Evolutionary conservation across 2,113 vertebrate species (phyloP), one percentile per base, ranked within the genome.

Genomic region (Murina feae): DNA sequence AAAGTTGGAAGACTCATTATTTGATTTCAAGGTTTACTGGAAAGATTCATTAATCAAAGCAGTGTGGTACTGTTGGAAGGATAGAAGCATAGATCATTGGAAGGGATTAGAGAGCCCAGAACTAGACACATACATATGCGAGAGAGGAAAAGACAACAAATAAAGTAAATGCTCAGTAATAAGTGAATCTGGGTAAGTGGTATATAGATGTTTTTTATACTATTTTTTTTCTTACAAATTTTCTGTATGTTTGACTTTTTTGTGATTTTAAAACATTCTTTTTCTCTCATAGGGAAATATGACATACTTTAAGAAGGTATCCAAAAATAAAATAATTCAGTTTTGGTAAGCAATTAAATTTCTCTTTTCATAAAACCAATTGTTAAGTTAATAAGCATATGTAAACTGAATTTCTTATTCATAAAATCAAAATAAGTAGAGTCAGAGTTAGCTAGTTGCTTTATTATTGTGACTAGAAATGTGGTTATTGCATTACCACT

Each of bases 351-450:
- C 79, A 88, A 63, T 76, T 94, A 51, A 55, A 44, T 78, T 96
- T 87, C 32, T 21, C 28, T 91, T 42, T 93, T 76, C 14, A 32
- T 53, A 66, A 82, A 94, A 21, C 32, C 44, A 37, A 5, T 58
- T 80, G 28, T 68, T 97, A 82, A 86, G 30, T 25, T 89, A 90
- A 83, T 92, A 92, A 96, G 65, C 58, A 65, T 71, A 69, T 44
- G 76, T 84, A 95, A 96, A 92, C 82, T 35, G 37, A 83, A 95
- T 97, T 87, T 95, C 66, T 87, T 95, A 68, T 79, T 92, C 71
- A 35, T 68, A 79, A 94, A 60, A 75, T 32, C 9, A 53, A 65
- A 82, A 90, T 87, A 89, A 92, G 72, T 81, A 83, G 69, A 92
- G 35, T 82, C 55, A 86, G 81, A 60, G 25, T 25, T 94, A 66